Evolutionary conservation across 2,888 invertebrate species (phyloP).

Genomic region (Lordiphosa andalusiaca): DNA sequence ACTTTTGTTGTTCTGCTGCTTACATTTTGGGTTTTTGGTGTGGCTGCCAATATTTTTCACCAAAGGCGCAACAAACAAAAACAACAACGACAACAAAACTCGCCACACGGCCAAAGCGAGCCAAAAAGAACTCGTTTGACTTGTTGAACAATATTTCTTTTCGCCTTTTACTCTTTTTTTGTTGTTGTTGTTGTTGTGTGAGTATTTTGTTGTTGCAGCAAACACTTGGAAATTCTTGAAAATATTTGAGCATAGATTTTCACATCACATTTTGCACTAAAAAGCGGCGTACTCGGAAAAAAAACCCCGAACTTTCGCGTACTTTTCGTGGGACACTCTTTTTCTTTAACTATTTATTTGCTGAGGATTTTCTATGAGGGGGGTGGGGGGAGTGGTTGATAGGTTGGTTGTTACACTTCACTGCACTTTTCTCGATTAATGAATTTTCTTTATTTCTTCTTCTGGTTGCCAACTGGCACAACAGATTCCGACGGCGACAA

Average conservation of each 20-base stretch:
- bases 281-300: background rate
- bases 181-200: constrained; percentile 22
- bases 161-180: constrained; percentile 58
- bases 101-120: constrained; percentile 76
- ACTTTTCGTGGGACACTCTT: constrained; percentile 6
- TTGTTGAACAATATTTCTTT: constrained; percentile 80
- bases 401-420: background rate
- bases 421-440: constrained; percentile 4
- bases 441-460: background rate
- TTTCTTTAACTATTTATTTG: background rate
- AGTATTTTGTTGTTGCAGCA: constrained; percentile 38
- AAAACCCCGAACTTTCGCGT: background rate
- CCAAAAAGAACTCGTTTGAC: constrained; percentile 80
- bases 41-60: constrained; percentile 75
- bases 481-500: constrained; percentile 21
- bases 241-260: constrained; percentile 6
- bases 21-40: constrained; percentile 21
- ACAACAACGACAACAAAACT: constrained; percentile 60
- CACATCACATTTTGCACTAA: constrained; percentile 1
- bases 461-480: background rate
- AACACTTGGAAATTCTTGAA: constrained; percentile 44
- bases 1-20: constrained; percentile 7
- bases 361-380: constrained; percentile 4
- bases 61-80: constrained; percentile 64
- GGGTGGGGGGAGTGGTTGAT: too few relatives aligned